These are phyloP conservation scores for Deilephila porcellus DNA, from an alignment of 2,888 invertebrate genomes.

Conservation along the genomic window DNA sequence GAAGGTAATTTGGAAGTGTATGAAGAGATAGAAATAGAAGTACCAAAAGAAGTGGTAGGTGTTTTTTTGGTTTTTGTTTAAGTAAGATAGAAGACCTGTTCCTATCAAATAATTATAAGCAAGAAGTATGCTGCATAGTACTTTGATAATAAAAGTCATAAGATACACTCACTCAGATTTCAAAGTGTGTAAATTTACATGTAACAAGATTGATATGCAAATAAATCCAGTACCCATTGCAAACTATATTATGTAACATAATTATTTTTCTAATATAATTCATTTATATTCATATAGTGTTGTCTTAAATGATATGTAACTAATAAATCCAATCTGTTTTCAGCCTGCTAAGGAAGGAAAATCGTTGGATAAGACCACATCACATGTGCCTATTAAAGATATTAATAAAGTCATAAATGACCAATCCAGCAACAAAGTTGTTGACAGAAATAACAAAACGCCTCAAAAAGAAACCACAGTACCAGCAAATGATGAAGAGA, in stretches of 20 bases:
- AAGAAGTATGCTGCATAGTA: too few species aligned
- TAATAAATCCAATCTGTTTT: constrained; percentile 44
- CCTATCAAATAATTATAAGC: too few species aligned
- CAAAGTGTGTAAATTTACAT: too few species aligned
- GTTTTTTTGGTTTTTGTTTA: constrained; percentile 7
- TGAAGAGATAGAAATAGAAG: constrained; percentile 80
- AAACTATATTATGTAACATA: too few species aligned
- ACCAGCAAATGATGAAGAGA: constrained; percentile 47
- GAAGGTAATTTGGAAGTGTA: constrained; percentile 82
- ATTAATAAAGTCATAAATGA: constrained; percentile 64
- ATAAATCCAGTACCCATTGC: too few species aligned
- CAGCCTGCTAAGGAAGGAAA: constrained; percentile 69
- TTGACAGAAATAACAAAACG: constrained; percentile 53
- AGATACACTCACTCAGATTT: too few species aligned
- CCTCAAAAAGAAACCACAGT: constrained; percentile 49
- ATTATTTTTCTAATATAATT: too few species aligned
- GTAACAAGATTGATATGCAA: too few species aligned
- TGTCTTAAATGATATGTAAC: not conserved
- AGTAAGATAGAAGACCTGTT: not conserved
- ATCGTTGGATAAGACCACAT: constrained; percentile 52
- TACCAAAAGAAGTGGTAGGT: constrained; percentile 75
- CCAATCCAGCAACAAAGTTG: constrained; percentile 54
- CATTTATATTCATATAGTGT: not conserved
- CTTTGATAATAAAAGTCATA: too few species aligned
- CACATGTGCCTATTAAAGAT: constrained; percentile 67